Evolutionary conservation across 2,797 vertebrate genomes (phyloP), one percentile per base, ranked within the genome.

Genomic region (Merluccius polli): DNA sequence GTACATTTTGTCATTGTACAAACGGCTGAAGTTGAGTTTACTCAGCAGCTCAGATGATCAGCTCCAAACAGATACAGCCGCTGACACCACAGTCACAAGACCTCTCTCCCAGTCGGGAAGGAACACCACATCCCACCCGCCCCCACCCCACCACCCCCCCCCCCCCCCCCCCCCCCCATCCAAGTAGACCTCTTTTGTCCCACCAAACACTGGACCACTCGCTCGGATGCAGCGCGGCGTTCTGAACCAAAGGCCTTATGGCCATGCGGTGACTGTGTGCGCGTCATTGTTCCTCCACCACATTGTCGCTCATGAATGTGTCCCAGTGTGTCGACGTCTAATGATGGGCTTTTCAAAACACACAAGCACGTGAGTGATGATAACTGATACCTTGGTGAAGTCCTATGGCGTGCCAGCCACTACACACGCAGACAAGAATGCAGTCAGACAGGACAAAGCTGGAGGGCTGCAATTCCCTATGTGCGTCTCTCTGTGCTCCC

Each of bases 1-100:
- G 24, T 65, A 65, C 8, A 65, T 27, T 27, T 27, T 27, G 59
- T 4, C 59, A 65, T 12, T 27, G 59, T 27, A 27, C 18, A 69
- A 69, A 69, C 12, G 11, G 16, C 1, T 13, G 13, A 32, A 18
- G 1, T 0, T 79, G 79, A 82, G 82, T 89, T 90, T 79, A 87
- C 82, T 82, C 82, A 80, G 83, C 67, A 44, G 87, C 91, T 94
- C 91, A 93, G 92, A 94, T 92, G 93, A 94, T 94, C 91, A 87
- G 89, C 86, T 88, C 85, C 88, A 92, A 90, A 90, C 89, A 93
- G 92, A 93, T 90, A 87, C 87, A 89, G 88, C 86, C 3, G 90
- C 87, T 92, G 91, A 93, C 85, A 91, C 84, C 84, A 81, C 80
- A 93, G 93, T 95, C 94, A 95, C 94, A 94, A 94, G 94, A 94